Evolutionary conservation across 23 tunicate genomes (phyloP), one percentile per base, ranked within the genome.

Genomic region (Aplidium turbinatum): DNA sequence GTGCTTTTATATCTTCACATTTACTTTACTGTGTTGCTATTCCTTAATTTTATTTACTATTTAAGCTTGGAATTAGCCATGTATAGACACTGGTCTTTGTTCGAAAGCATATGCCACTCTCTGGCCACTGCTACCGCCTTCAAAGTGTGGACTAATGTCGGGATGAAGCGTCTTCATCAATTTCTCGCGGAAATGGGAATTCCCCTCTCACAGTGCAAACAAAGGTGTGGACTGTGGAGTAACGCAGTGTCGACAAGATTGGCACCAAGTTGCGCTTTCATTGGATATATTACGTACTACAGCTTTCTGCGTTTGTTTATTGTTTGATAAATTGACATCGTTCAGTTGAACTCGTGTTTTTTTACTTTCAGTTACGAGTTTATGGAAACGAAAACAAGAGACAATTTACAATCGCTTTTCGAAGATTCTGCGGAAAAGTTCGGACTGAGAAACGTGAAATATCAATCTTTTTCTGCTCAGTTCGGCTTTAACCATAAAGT

Each of bases 151-250:
- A 86, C 94, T 24, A 81, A 71, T 33, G 47, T 65, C 1, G 98
- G 98, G 39, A 76, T 81, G 76, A 85, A 76, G 35, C 55, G 70
- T 56, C 70, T 93, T 24, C 87, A 93, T 50, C 87, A 81, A 47
- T 86, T 93, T 68, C 71, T 93, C 0, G 98, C 98, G 13, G 93
- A 93, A 31, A 93, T 93, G 92, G 98, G 98, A 35, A 80, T 93
- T 32, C 94, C 98, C 1, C 72, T 86, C 22, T 40, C 85, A 4
- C 94, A 86, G 56, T 81, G 88, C 34, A 85, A 81, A 63, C 93
- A 93, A 72, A 78, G 50, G 94, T 80, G 64, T 26, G 75, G n/a
- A n/a, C n/a, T n/a, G n/a, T n/a, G n/a, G n/a, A n/a, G n/a, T n/a
- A n/a, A n/a, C n/a, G n/a, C n/a, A n/a, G n/a, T n/a, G n/a, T n/a